Conservation (phyloP, 2,797 vertebrate genomes). For the Limosa lapponica region DNA sequence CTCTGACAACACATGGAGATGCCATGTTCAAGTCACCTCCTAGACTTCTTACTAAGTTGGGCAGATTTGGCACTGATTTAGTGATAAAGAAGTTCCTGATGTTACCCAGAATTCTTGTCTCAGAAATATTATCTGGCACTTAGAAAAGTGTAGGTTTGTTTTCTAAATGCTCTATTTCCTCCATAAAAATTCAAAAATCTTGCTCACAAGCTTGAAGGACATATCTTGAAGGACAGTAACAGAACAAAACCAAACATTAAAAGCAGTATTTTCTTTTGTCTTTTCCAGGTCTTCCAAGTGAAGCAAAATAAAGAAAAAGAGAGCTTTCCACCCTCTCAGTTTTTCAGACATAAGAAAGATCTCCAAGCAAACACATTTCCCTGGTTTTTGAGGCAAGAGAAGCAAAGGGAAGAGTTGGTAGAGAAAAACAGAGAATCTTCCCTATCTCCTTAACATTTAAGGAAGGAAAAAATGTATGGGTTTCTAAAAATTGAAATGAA, state of each 20-base stretch:
- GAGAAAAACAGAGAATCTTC: neutral
- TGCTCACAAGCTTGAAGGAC: slow-evolving; percentile 7
- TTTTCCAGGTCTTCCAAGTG: neutral
- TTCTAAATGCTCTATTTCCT: neutral
- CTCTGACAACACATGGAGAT: neutral
- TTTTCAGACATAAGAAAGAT: neutral
- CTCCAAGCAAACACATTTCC: neutral
- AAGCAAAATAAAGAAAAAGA: slow-evolving; percentile 2
- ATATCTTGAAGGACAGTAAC: neutral
- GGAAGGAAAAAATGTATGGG: neutral
- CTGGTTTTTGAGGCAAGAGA: neutral
- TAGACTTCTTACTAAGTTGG: neutral
- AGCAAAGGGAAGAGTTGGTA: neutral
- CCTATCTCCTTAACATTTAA: neutral
- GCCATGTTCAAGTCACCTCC: neutral
- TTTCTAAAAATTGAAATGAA: neutral
- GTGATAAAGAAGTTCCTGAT: neutral
- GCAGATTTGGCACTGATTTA: neutral
- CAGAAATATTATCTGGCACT: neutral
- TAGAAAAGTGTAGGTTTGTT: neutral
- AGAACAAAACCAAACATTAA: neutral
- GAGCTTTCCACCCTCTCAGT: neutral
- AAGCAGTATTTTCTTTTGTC: neutral
- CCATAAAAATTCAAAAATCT: neutral
- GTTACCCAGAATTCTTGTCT: neutral